A percentile compares a stretch with the other conserved stretches of the same genome.
Evolutionary conservation across 1,140 invertebrate species (phyloP).

Genomic region (Trichonephila clavata): DNA sequence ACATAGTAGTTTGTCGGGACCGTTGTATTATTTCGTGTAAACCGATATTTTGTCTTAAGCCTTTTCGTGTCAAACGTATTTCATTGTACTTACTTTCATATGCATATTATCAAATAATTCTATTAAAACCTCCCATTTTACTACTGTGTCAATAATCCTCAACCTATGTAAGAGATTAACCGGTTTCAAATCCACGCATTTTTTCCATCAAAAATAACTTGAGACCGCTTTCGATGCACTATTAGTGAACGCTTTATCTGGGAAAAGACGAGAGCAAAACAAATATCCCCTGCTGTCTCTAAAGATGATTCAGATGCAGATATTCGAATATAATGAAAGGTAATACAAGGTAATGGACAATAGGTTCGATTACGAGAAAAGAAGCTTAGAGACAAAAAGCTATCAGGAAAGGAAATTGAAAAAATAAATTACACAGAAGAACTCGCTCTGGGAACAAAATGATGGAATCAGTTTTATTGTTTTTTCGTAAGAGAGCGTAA

Average conservation of each 20-base stretch:
- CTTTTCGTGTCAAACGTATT: too few relatives aligned
- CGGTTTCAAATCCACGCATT: not conserved
- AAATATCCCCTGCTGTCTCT: too few relatives aligned
- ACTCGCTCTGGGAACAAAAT: not conserved
- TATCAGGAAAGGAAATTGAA: constrained; percentile 25
- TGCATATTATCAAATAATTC: too few relatives aligned
- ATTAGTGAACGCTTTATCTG: not conserved
- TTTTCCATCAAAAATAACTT: not conserved
- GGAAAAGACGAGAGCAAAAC: too few relatives aligned
- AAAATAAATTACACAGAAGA: constrained; percentile 7
- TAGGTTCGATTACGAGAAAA: not conserved
- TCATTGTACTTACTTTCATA: too few relatives aligned
- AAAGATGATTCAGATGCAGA: not conserved
- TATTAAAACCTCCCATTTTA: too few relatives aligned
- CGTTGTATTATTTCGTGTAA: too few relatives aligned
- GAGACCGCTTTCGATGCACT: not conserved
- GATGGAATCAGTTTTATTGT: constrained; percentile 19
- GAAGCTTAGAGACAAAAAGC: not conserved
- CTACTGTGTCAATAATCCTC: too few relatives aligned
- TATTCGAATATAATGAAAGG: not conserved
- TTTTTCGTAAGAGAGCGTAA: not conserved
- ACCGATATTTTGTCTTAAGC: too few relatives aligned
- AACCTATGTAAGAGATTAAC: not conserved
- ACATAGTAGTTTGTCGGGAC: too few relatives aligned
- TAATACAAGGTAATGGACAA: not conserved